A percentile compares a stretch with the other conserved stretches of the same genome.
Evolutionary conservation across 2,888 invertebrate species (phyloP).

Genomic region (Neocrepidodera transversa): DNA sequence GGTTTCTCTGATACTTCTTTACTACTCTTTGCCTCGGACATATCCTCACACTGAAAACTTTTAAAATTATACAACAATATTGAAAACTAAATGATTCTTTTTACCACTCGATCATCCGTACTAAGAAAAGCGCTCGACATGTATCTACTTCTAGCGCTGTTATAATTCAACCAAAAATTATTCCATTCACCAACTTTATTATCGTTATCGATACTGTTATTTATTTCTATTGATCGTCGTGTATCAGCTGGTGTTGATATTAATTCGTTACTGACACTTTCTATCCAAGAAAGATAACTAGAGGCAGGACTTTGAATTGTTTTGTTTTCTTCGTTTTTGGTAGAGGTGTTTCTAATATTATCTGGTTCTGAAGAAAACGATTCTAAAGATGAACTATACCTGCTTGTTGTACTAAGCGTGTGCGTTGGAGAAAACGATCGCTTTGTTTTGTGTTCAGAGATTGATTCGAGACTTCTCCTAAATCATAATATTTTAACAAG

Average conservation of each 20-base stretch:
- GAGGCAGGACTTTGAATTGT: slow-evolving; percentile 54
- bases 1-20: slow-evolving; percentile 54
- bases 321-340: slow-evolving; percentile 45
- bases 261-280: slow-evolving; percentile 53
- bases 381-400: slow-evolving; percentile 51
- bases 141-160: slow-evolving; percentile 56
- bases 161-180: slow-evolving; percentile 61
- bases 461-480: slow-evolving; percentile 58
- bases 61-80: neutral
- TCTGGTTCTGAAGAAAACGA: slow-evolving; percentile 43
- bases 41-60: slow-evolving; percentile 49
- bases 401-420: slow-evolving; percentile 45
- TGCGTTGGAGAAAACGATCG: slow-evolving; percentile 52
- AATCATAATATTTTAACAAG: slow-evolving; percentile 15
- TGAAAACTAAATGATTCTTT: neutral
- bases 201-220: slow-evolving; percentile 51
- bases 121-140: slow-evolving; percentile 54
- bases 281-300: slow-evolving; percentile 59
- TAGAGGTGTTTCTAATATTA: slow-evolving; percentile 45
- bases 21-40: slow-evolving; percentile 56
- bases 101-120: slow-evolving; percentile 35
- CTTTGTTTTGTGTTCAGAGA: slow-evolving; percentile 58
- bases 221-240: slow-evolving; percentile 32
- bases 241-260: slow-evolving; percentile 5
- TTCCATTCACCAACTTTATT: slow-evolving; percentile 60